These are phyloP conservation scores for Narcine bancroftii DNA, from an alignment of 2,113 vertebrate species.

Conservation along the genomic window DNA sequence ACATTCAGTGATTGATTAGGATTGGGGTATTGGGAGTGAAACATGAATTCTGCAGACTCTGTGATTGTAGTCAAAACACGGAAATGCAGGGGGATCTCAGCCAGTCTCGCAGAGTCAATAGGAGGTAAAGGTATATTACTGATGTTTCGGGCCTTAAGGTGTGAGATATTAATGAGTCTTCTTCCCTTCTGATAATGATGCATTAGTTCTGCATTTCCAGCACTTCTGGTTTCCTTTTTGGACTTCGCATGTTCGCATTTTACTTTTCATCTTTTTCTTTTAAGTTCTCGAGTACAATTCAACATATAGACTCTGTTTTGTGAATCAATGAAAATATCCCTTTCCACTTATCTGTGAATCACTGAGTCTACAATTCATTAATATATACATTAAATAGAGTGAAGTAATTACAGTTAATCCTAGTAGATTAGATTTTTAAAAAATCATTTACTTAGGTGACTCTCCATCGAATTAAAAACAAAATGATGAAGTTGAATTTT, in stretches of 20 bases:
- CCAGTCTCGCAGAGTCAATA: too few species aligned
- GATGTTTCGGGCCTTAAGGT: too few species aligned
- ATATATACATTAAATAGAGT: not conserved
- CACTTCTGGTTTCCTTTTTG: not conserved
- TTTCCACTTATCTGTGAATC: not conserved
- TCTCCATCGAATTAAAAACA: not conserved
- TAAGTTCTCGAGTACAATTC: not conserved
- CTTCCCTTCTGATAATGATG: not conserved
- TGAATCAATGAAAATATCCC: not conserved
- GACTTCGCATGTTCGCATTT: not conserved
- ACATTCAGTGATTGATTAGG: not conserved
- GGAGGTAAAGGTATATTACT: too few species aligned
- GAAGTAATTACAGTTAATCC: not conserved
- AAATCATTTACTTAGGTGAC: not conserved
- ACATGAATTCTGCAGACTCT: too few species aligned
- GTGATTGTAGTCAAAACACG: too few species aligned
- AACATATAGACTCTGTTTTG: not conserved
- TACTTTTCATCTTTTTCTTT: not conserved
- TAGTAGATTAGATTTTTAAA: not conserved
- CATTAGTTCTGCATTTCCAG: not conserved
- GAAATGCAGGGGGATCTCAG: too few species aligned
- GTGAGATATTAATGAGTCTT: not conserved
- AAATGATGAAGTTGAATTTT: not conserved
- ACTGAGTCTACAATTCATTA: not conserved
- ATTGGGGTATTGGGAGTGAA: too few species aligned